phyloP scores from a whole-genome alignment of 2,113 vertebrate genomes.

The Calyptommatus sinebrachiatus region DNA sequence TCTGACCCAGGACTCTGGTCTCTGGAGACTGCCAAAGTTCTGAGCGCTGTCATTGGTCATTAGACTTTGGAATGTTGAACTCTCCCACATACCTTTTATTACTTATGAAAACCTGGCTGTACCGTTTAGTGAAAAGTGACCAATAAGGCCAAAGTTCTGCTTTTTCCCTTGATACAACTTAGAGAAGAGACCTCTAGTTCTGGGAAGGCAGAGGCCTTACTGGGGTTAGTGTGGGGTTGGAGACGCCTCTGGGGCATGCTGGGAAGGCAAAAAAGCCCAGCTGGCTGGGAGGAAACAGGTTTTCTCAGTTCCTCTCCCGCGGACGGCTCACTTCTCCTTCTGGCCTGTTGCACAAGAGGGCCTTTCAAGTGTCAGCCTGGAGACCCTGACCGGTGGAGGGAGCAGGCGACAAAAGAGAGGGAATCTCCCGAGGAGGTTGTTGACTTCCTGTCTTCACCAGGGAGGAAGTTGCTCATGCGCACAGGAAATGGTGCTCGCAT shows the following conservation, averaged over 20 bases:
- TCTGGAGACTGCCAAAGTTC: too few relatives aligned
- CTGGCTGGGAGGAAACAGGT: neutral
- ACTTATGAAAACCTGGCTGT: too few relatives aligned
- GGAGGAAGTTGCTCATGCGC: constrained; percentile 14
- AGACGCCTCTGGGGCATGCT: neutral
- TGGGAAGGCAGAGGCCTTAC: neutral
- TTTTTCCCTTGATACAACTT: neutral
- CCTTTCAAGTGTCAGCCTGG: neutral
- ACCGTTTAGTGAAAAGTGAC: neutral
- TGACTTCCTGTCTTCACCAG: constrained; percentile 2
- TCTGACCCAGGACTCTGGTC: too few relatives aligned
- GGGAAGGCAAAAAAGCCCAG: neutral
- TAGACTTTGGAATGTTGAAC: too few relatives aligned
- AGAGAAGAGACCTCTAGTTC: neutral
- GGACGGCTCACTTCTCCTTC: constrained; percentile 1
- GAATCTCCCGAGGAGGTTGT: neutral
- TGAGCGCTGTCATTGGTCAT: too few relatives aligned
- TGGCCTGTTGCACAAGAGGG: neutral
- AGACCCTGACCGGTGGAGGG: too few relatives aligned
- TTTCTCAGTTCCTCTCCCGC: neutral
- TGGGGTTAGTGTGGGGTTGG: neutral
- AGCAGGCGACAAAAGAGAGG: neutral
- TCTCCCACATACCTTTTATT: too few relatives aligned
- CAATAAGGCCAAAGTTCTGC: neutral
- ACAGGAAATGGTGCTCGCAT: constrained; percentile 3